Base-by-base conservation (phyloP, 2,888 invertebrate genomes). In the Frankliniella intonsa region DNA sequence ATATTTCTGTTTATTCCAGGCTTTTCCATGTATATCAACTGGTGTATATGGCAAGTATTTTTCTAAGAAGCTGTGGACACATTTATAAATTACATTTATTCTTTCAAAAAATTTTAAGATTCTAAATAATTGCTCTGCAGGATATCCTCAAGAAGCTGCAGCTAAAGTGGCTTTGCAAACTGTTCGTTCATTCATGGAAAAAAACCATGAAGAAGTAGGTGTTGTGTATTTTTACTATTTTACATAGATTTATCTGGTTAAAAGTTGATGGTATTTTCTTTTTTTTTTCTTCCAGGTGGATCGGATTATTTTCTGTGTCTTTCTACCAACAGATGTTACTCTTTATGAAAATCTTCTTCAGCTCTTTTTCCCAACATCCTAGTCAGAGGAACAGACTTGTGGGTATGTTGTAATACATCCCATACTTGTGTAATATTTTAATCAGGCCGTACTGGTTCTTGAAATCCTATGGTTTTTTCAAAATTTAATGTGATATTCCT, bases 11-110 rank as follows among this genome's bases (percentile, higher is more conserved):
- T 84, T 84, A 81, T 83, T 86, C 85, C 84, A 90, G 90, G 96
- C 96, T 0, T 96, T 97, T 87, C 96, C 96, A 0, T 97, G 97
- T 86, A 95, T 97, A 86, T 95, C 96, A 0, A 97, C 97, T 8
- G 97, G 97, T n/a, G 91, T 97, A 84, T 97, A 95, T 87, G 95
- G 90, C 90, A 86, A 86, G 87, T 86, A 9, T 82, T 55, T 7
- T 76, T 81, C 80, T 79, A 69, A 65, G 14, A 14, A 69, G 11
- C 62, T n/a, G 2, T 62, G 19, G 17, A 0, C 50, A 14, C 17
- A 9, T 81, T 12, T n/a, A 14, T 0, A 79, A 22, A n/a, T 10
- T 50, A 27, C 14, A 69, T 49, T 82, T 55, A 50, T 79, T 14
- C 19, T 25, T 49, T 76, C 25, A 81, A 55, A 25, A 27, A 50